Conservation (phyloP, 2,113 vertebrate species). For the Ictidomys tridecemlineatus region DNA sequence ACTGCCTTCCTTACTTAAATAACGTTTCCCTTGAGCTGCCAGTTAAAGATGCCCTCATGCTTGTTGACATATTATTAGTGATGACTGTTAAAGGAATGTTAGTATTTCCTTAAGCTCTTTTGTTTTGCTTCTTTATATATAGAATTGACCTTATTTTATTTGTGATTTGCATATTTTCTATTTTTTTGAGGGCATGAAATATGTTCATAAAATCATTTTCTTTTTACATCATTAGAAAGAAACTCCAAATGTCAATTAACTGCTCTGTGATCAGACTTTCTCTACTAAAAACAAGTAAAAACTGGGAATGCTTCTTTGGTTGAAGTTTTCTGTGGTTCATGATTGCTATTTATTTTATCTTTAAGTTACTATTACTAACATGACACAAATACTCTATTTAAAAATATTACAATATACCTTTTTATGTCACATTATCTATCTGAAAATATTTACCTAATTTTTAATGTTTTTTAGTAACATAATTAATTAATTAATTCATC, state of each 20-base stretch:
- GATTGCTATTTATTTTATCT: background rate
- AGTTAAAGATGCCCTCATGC: conserved; percentile 59
- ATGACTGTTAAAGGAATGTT: conserved; percentile 43
- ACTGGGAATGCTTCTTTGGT: background rate
- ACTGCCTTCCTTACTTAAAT: conserved; percentile 17
- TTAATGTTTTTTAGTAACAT: background rate
- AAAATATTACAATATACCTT: background rate
- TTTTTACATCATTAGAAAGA: background rate
- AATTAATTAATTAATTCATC: background rate
- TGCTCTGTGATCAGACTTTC: background rate
- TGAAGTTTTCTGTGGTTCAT: background rate
- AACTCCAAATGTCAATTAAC: background rate
- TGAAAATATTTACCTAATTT: background rate
- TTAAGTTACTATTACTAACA: background rate
- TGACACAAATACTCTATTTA: background rate
- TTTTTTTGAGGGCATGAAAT: conserved; percentile 31
- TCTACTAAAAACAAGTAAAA: conserved; percentile 25
- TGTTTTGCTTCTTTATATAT: conserved; percentile 63
- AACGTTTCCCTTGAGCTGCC: background rate
- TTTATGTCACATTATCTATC: background rate
- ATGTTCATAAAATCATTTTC: conserved; percentile 33
- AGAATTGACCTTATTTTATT: conserved; percentile 1
- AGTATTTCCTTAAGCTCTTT: conserved; percentile 3
- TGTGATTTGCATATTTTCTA: background rate
- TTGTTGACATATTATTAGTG: conserved; percentile 29